Conservation (phyloP, 2,888 invertebrate genomes). For the Napeogenes inachia region DNA sequence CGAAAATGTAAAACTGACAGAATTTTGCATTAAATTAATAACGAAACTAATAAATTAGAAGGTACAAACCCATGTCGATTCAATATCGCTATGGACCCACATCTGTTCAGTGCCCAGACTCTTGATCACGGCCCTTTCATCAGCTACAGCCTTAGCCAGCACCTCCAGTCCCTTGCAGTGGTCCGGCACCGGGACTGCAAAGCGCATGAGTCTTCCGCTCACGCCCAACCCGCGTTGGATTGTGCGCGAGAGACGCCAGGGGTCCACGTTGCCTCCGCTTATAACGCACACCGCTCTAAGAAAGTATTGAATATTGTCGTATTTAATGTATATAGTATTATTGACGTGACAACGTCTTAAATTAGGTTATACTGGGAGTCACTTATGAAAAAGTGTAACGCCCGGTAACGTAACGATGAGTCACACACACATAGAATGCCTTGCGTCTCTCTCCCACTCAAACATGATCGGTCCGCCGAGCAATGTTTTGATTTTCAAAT, state of each 20-base stretch:
- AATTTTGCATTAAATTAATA: no score
- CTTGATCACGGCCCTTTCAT: conserved; percentile 59
- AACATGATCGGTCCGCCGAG: no score
- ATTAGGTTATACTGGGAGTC: no score
- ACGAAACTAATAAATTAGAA: conserved; percentile 8
- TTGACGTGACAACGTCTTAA: no score
- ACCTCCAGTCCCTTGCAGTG: conserved; percentile 85
- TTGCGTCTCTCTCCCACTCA: no score
- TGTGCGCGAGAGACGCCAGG: conserved; percentile 84
- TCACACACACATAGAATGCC: no score
- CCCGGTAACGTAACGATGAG: no score
- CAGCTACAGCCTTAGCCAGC: conserved; percentile 63
- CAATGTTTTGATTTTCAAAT: no score
- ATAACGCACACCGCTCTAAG: conserved; percentile 84
- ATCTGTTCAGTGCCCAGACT: conserved; percentile 67
- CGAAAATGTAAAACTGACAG: no score
- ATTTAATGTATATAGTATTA: no score
- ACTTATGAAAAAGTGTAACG: no score
- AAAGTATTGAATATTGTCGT: neutral
- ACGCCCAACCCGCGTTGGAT: conserved; percentile 88
- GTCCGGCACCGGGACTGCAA: conserved; percentile 84
- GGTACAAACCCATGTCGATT: conserved; percentile 59
- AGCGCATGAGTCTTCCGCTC: conserved; percentile 82
- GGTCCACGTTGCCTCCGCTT: conserved; percentile 89
- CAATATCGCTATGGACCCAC: conserved; percentile 65